Base-by-base conservation (phyloP, 2,113 vertebrate species). In the Podarcis muralis region DNA sequence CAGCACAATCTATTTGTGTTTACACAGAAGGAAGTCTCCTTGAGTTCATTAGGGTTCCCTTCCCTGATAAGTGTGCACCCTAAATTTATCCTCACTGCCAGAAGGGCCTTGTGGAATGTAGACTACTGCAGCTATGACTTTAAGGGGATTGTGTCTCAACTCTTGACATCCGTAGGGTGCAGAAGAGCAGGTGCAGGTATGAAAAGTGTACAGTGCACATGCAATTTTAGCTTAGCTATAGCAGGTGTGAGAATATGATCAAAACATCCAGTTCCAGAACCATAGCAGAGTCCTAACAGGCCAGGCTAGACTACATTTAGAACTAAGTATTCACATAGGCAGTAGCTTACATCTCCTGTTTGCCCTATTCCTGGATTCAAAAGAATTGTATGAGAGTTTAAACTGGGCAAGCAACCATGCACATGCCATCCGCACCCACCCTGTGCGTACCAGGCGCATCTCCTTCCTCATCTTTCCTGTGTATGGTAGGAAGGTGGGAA, bases 201-300 rank as follows among this genome's bases (percentile, higher is more conserved):
- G 59, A 91, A 27, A 91, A 62, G 94, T 57, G 48, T 91, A 84
- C 62, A 65, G 71, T 16, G 11, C 5, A 23, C 37, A 66, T 86
- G 37, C 57, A 81, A 18, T 53, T 89, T 66, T 32, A 81, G 53
- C 32, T 0, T 18, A n/a, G n/a, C n/a, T n/a, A n/a, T n/a, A 66
- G 7, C 76, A 87, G n/a, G 37, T 68, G 81, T 84, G 78, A 66
- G 12, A 30, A 87, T 35, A 43, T 13, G 53, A 40, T 53, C 76
- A 83, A 86, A 92, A 89, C 27, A 72, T 57, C 68, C 62, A 35
- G 7, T 84, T 93, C 75, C 71, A 88, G 87, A 92, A 48, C 2
- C 2, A 5, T 25, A 40, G 22, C 2, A 72, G 77, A 32, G 71
- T 27, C 23, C 5, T 40, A 37, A 62, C 53, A 85, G 15, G 25